Conservation (phyloP, 2,113 vertebrate genomes). For the Telmatochromis sp. region DNA sequence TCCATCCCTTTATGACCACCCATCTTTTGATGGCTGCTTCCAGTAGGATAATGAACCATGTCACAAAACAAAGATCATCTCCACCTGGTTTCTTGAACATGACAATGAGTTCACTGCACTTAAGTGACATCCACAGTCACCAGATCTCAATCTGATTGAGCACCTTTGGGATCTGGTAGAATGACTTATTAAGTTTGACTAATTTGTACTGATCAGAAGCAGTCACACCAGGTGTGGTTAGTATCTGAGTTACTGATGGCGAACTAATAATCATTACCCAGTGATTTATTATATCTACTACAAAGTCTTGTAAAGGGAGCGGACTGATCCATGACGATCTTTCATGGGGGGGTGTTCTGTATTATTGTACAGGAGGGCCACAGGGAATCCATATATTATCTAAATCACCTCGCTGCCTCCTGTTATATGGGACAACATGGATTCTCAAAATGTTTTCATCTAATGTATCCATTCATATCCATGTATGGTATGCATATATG, state of each 20-base stretch:
- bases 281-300: not conserved
- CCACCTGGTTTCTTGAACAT: not conserved
- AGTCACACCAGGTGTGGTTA: rapidly evolving
- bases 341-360: not conserved
- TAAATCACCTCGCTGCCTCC: not conserved
- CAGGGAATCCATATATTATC: not conserved
- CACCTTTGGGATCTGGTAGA: not conserved
- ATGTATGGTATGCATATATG: not conserved
- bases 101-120: not conserved
- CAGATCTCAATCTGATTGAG: not conserved
- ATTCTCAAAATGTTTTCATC: not conserved
- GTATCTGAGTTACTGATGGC: not conserved
- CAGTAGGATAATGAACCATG: not conserved
- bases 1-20: not conserved
- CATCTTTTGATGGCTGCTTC: not conserved
- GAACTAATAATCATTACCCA: not conserved
- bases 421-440: not conserved
- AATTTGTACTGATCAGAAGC: not conserved
- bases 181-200: not conserved
- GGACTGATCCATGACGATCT: not conserved
- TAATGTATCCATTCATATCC: not conserved
- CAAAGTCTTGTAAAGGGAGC: not conserved
- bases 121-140: not conserved
- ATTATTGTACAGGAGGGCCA: not conserved
- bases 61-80: not conserved